These are phyloP conservation scores for Cotesia vestalis DNA, from an alignment of 1,140 invertebrate species.

Conservation along the genomic window DNA sequence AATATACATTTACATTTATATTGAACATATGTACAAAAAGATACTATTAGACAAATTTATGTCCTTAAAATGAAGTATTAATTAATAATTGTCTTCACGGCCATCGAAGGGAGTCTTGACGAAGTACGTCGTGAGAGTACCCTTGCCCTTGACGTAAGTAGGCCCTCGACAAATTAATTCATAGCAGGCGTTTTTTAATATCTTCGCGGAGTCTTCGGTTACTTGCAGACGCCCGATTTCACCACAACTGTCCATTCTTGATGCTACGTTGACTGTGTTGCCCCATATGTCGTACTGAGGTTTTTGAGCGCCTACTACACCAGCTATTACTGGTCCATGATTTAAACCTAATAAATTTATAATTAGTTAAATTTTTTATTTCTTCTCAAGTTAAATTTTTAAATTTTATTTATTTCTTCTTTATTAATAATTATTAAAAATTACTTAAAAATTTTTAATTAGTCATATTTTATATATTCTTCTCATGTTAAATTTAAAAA, in stretches of 20 bases:
- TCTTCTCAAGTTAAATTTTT: neutral
- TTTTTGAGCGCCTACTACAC: constrained; percentile 94
- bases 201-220: constrained; percentile 89
- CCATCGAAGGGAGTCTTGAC: constrained; percentile 82
- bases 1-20: constrained; percentile 17
- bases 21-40: constrained; percentile 20
- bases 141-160: constrained; percentile 94
- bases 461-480: no score
- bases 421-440: no score
- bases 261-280: constrained; percentile 96
- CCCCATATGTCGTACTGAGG: constrained; percentile 99
- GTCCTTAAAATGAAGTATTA: neutral
- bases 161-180: constrained; percentile 86
- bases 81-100: constrained; percentile 54
- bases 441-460: no score
- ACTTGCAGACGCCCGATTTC: constrained; percentile 86
- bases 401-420: no score
- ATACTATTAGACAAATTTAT: neutral
- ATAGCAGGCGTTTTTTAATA: constrained; percentile 84
- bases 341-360: constrained; percentile 77
- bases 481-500: no score
- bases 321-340: constrained; percentile 93
- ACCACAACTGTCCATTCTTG: constrained; percentile 95
- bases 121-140: constrained; percentile 90
- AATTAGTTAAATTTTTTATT: constrained; percentile 9